Percentiles rank a stretch among this genome's conserved stretches.
These are phyloP conservation scores for Solen grandis DNA, from an alignment of 1,140 invertebrate species.

Conservation along the genomic window DNA sequence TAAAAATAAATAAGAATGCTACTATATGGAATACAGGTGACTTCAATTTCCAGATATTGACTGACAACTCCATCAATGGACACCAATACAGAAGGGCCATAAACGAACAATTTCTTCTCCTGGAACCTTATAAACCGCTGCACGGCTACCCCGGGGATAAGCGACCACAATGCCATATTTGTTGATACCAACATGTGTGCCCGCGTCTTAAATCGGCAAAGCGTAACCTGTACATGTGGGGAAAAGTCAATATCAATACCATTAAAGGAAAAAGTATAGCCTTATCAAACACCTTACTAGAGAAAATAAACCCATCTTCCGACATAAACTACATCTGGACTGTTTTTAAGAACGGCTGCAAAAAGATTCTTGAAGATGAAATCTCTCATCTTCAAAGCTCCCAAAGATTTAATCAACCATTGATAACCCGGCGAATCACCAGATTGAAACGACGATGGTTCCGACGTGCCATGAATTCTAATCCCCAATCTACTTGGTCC, in stretches of 20 bases:
- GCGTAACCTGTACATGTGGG: not conserved
- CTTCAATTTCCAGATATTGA: constrained; percentile 9
- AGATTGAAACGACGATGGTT: no score
- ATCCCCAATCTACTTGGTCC: no score
- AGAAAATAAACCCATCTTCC: not conserved
- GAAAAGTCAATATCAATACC: not conserved
- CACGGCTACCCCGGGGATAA: constrained; percentile 5
- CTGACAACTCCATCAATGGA: not conserved
- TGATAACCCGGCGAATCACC: no score
- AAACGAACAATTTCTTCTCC: constrained; percentile 2
- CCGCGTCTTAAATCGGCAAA: not conserved
- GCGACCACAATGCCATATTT: not conserved
- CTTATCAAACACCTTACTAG: not conserved
- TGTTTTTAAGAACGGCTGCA: not conserved
- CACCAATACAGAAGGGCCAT: constrained; percentile 3
- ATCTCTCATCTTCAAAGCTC: not conserved
- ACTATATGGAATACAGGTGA: not conserved
- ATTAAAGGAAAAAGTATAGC: not conserved
- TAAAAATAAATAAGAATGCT: constrained; percentile 7
- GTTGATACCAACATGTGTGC: no score
- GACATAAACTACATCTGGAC: not conserved
- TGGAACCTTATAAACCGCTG: constrained; percentile 3
- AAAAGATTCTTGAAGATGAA: not conserved
- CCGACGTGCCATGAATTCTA: no score
- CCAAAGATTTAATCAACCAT: not conserved